Percentiles rank a stretch among this genome's conserved stretches.
These are phyloP conservation scores for Macropus fuliginosus DNA, from an alignment of 2,797 vertebrate species.

Conservation along the genomic window DNA sequence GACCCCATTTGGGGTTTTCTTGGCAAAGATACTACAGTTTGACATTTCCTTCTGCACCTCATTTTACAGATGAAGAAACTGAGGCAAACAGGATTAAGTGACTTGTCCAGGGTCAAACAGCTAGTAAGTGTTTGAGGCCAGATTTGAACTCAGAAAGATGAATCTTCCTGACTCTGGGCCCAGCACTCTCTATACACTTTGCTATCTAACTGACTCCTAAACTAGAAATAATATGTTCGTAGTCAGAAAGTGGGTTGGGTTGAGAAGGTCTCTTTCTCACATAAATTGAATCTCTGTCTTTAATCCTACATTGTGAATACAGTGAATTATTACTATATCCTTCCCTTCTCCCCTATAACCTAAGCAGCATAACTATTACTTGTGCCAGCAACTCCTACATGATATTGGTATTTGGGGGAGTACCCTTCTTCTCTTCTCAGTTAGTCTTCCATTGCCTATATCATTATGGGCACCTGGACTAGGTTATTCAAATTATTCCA, in stretches of 20 bases:
- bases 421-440: not conserved
- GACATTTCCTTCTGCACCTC: not conserved
- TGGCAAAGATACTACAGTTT: too few species aligned
- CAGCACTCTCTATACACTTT: not conserved
- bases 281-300: too few species aligned
- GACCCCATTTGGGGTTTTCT: too few species aligned
- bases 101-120: not conserved
- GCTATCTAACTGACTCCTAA: not conserved
- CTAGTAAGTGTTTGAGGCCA: too few species aligned
- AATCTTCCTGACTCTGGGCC: not conserved
- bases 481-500: not conserved
- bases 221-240: not conserved
- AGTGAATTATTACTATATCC: not conserved
- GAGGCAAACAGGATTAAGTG: not conserved
- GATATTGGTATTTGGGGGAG: not conserved
- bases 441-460: not conserved
- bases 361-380: not conserved
- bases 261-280: not conserved
- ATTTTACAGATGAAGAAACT: not conserved
- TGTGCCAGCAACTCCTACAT: not conserved
- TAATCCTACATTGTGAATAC: not conserved
- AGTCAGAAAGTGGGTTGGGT: not conserved
- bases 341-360: not conserved
- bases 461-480: not conserved
- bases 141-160: not conserved